Percentiles rank a stretch among this genome's conserved stretches.
Evolutionary conservation across 2,888 invertebrate genomes (phyloP).

Genomic region (Athalia cordata): DNA sequence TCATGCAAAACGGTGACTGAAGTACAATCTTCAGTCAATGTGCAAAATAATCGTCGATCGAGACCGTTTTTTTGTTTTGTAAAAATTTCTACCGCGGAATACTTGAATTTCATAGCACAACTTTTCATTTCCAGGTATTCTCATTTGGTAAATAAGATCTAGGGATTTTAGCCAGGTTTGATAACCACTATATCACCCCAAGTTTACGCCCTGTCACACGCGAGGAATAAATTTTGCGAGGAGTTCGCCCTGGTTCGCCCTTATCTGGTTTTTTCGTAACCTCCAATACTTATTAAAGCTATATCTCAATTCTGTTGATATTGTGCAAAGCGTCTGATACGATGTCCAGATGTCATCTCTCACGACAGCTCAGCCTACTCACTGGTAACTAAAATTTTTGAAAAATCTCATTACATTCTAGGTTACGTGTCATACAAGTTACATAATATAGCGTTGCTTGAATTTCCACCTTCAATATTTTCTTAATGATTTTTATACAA

Average conservation of each 20-base stretch:
- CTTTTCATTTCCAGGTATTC: neutral
- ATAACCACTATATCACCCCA: neutral
- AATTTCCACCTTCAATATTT: neutral
- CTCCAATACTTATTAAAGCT: neutral
- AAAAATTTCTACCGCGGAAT: too few relatives aligned
- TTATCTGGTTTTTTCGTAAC: neutral
- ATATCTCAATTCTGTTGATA: neutral
- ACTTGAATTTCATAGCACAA: too few relatives aligned
- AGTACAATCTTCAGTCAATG: too few relatives aligned
- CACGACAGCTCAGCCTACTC: slow-evolving; percentile 38
- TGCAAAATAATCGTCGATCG: too few relatives aligned
- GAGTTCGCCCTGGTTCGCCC: slow-evolving; percentile 1
- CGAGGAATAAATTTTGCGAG: neutral
- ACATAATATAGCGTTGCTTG: slow-evolving; percentile 26
- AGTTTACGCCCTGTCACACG: neutral
- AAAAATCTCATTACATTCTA: neutral
- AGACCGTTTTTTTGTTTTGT: too few relatives aligned
- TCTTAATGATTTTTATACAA: neutral
- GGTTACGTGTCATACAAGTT: slow-evolving; percentile 26
- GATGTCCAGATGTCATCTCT: slow-evolving; percentile 46
- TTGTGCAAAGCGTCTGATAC: slow-evolving; percentile 18
- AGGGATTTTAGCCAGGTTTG: neutral
- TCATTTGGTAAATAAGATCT: neutral
- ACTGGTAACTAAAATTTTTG: slow-evolving; percentile 34
- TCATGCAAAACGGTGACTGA: too few relatives aligned